Evolutionary conservation across 2,797 vertebrate genomes (phyloP).

Genomic region (Balearica regulorum): DNA sequence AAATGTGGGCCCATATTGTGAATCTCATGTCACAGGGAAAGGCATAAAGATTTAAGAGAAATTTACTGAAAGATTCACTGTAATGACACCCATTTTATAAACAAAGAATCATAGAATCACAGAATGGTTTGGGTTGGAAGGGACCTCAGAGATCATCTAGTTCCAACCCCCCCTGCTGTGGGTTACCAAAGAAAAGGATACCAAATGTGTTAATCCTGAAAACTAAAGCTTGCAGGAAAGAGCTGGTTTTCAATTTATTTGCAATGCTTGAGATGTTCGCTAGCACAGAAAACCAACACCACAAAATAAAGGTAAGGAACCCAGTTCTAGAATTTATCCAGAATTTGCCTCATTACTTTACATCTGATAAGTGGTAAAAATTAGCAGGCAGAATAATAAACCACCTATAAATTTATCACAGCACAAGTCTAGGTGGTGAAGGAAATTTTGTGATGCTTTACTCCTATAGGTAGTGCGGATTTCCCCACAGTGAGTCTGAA

Average conservation of each 20-base stretch:
- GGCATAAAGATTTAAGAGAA: neutral
- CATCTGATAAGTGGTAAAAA: neutral
- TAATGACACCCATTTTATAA: neutral
- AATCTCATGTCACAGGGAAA: neutral
- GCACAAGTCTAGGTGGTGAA: rapidly evolving
- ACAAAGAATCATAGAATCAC: too few relatives aligned
- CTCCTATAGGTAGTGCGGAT: neutral
- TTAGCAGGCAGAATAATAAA: neutral
- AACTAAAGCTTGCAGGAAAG: neutral
- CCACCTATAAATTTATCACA: neutral
- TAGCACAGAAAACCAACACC: neutral
- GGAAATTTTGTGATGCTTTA: neutral
- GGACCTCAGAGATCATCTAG: too few relatives aligned
- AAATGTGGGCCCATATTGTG: neutral
- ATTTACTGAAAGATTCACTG: neutral
- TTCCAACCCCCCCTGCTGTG: too few relatives aligned
- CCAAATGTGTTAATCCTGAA: neutral
- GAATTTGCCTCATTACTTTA: neutral
- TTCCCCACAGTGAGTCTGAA: neutral
- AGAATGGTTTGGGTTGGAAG: too few relatives aligned
- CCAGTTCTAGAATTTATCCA: neutral
- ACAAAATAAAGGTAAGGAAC: neutral
- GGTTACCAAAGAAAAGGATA: neutral
- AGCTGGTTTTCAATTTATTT: neutral
- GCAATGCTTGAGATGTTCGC: neutral